Conservation (phyloP, 1,140 invertebrate genomes). For the Pachyrhynchus sulphureomaculatus region DNA sequence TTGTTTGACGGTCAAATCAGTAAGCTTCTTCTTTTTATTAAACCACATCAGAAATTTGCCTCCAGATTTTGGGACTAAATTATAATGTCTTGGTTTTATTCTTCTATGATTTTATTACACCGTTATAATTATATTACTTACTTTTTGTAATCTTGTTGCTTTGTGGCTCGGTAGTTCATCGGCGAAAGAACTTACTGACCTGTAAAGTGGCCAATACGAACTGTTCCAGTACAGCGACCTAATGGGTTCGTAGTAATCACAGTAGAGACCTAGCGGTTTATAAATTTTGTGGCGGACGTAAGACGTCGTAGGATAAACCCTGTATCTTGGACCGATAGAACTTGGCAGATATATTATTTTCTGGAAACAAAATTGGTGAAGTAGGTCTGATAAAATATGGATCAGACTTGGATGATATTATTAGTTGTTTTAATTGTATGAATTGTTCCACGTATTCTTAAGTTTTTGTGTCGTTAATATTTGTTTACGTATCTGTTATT, state of each 20-base stretch:
- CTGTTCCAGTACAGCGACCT: slow-evolving; percentile 33
- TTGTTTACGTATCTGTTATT: no score
- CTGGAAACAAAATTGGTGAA: slow-evolving; percentile 33
- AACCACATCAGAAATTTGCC: no score
- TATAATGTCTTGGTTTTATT: no score
- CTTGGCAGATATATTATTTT: slow-evolving; percentile 38
- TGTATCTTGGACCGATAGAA: slow-evolving; percentile 25
- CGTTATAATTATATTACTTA: no score
- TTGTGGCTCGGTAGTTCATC: slow-evolving; percentile 21
- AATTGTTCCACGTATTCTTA: no score
- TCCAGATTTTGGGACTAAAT: no score
- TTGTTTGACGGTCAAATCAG: no score
- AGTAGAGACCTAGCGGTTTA: slow-evolving; percentile 35
- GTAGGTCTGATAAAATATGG: not conserved
- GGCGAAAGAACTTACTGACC: slow-evolving; percentile 25
- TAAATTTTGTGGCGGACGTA: slow-evolving; percentile 35
- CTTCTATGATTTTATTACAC: no score
- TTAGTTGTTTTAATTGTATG: no score
- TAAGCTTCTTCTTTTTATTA: no score
- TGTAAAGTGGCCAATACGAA: slow-evolving; percentile 34
- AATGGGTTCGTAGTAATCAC: slow-evolving; percentile 36
- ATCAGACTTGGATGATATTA: no score
- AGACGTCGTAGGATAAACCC: slow-evolving; percentile 27
- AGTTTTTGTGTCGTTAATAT: no score
- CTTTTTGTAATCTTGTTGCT: slow-evolving; percentile 27